Base-by-base conservation (phyloP, 2,888 invertebrate genomes). In the Drosophila helvetica region DNA sequence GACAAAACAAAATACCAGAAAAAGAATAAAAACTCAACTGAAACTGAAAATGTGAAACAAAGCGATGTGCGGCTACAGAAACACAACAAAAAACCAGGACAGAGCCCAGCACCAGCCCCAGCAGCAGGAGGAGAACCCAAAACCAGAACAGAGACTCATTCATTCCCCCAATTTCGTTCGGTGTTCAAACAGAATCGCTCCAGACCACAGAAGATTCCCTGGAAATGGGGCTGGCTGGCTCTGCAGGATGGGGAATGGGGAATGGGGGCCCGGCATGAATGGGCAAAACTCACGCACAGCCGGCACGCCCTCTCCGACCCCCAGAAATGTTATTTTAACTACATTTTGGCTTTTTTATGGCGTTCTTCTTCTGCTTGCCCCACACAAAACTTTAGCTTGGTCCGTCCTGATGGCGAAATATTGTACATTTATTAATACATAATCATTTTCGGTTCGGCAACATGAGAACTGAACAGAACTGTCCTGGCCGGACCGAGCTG, bases 381-480 rank as follows among this genome's bases (percentile, higher is more conserved):
- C 18, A 17, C 56, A 48, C 18, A 42, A 19, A 3, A 48, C 56
- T 22, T 42, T 46, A 58, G 54, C 62, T 48, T 59, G 33, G 25
- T 51, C 51, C 42, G 51, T 59, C 56, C 64, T 78, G 67, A 55
- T 67, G 67, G 61, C 81, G 48, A 77, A 75, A 80, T 75, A 76
- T 86, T 64, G 78, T 78, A 78, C 76, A 78, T 86, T 86, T 81
- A 86, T 81, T 86, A 80, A 86, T 84, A 84, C 85, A 80, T 80
- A 81, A 81, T 84, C 85, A 78, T 78, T 68, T 64, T 67, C 61
- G 75, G 72, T 64, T 67, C 61, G 75, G 72, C 68, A 74, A 72
- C 79, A 68, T 67, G 80, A 77, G 79, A 73, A 61, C 65, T 63
- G 38, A 12, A 12, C 33, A 3, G 79, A 73, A 61, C 63, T 63